Percentiles rank a stretch among this genome's conserved stretches.
Evolutionary conservation across 2,113 vertebrate species (phyloP).

Genomic region (Coptodon rendalli): DNA sequence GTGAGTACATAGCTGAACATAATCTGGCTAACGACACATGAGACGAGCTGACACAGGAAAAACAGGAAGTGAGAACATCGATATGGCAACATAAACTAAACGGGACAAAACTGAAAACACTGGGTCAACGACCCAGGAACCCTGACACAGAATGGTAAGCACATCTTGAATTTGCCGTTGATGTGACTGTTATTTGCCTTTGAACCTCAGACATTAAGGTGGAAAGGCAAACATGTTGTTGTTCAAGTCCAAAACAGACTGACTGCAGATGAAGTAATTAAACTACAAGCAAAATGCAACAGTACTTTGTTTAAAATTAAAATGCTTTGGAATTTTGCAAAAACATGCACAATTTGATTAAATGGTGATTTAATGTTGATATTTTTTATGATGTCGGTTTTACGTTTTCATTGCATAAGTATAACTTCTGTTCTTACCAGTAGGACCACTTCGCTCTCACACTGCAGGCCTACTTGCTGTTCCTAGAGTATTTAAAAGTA

Average conservation of each 20-base stretch:
- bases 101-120: not conserved
- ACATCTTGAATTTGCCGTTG: not conserved
- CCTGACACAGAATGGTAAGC: not conserved
- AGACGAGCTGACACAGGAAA: not conserved
- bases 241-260: not conserved
- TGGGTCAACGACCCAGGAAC: not conserved
- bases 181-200: not conserved
- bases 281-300: not conserved
- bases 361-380: not conserved
- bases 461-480: not conserved
- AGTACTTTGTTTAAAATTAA: not conserved
- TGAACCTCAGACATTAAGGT: not conserved
- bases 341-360: not conserved
- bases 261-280: not conserved
- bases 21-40: not conserved
- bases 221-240: not conserved
- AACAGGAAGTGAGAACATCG: not conserved
- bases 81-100: not conserved
- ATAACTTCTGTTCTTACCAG: not conserved
- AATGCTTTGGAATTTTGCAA: not conserved
- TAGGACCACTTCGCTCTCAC: rapidly evolving
- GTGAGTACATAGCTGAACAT: not conserved
- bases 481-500: not conserved
- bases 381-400: not conserved
- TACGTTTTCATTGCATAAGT: not conserved